Evolutionary conservation across 2,113 vertebrate genomes (phyloP), one percentile per base, ranked within the genome.

Genomic region (Sylvietta virens): DNA sequence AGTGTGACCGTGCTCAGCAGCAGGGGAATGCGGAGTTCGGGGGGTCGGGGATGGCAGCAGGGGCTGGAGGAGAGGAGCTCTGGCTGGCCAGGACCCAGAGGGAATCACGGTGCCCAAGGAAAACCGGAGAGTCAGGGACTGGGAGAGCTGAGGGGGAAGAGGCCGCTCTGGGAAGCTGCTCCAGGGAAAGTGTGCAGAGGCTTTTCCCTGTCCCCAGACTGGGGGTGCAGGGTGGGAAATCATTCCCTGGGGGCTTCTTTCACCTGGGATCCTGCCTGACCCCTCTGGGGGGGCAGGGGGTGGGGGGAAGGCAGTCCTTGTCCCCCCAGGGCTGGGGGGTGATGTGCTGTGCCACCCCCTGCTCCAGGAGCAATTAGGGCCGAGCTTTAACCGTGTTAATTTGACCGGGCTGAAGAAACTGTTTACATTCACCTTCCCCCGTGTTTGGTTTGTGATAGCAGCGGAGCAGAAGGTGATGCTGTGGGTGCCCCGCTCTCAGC

Each of bases 401-500:
- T 67, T 53, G 69, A 33, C 30, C 3, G 1, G 77, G 62, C 81
- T 54, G 33, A 13, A 9, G 58, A 35, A 82, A 11, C 24, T 95
- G 93, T 96, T 97, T 95, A 47, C 97, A 48, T 64, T 96, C 93
- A 77, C 92, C 70, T 40, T 90, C 58, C 82, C 35, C 79, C 2
- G 3, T 93, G 92, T 84, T 72, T 88, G 85, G 86, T 95, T 97
- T 95, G 93, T 0, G 72, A 97, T 61, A 95, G 91, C 7, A 22
- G 78, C 72, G 23, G 71, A 45, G 27, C 94, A 95, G 31, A n/a
- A 67, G 96, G 94, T 0, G n/a, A 22, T 93, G 94, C 91, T 37
- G n/a, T 6, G 77, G 58, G 64, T 81, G 88, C 48, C 88, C 88
- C 13, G 5, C 80, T 93, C 85, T 94, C 94, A 67, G 90, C 14